These are phyloP conservation scores for Barnardius zonarius DNA, from an alignment of 2,113 vertebrate genomes.

Conservation along the genomic window DNA sequence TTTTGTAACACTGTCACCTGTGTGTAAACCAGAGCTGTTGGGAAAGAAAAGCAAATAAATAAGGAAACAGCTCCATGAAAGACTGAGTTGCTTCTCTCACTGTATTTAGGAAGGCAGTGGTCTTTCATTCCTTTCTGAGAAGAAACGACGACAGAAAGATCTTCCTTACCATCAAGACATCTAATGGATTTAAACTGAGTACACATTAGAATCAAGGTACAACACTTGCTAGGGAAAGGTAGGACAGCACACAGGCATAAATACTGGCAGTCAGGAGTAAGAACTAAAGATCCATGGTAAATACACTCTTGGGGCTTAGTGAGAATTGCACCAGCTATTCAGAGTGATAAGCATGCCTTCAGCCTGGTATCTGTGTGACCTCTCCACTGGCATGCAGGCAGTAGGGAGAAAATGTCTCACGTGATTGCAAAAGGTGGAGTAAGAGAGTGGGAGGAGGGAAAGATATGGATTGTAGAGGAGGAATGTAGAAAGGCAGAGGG, in stretches of 20 bases:
- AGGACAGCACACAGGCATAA: background rate
- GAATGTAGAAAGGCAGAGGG: background rate
- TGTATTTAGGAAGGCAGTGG: background rate
- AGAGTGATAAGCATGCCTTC: background rate
- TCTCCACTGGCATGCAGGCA: background rate
- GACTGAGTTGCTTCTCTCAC: background rate
- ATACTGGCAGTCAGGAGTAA: background rate
- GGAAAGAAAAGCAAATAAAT: conserved; percentile 43
- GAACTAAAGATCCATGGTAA: background rate
- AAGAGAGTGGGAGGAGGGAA: background rate
- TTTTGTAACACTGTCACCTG: conserved; percentile 76
- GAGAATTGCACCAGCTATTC: background rate
- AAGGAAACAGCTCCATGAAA: background rate
- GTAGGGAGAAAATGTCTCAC: background rate
- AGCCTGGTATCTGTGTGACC: background rate
- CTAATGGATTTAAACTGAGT: background rate
- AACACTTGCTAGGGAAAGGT: background rate
- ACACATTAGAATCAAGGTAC: background rate
- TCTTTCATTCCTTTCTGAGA: background rate
- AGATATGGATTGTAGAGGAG: background rate
- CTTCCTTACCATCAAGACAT: background rate
- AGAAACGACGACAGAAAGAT: background rate
- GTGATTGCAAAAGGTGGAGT: background rate
- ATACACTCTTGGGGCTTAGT: background rate
- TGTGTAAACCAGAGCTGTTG: conserved; percentile 87